phyloP scores from a whole-genome alignment of 1,140 invertebrate species.

The Sitophilus oryzae region DNA sequence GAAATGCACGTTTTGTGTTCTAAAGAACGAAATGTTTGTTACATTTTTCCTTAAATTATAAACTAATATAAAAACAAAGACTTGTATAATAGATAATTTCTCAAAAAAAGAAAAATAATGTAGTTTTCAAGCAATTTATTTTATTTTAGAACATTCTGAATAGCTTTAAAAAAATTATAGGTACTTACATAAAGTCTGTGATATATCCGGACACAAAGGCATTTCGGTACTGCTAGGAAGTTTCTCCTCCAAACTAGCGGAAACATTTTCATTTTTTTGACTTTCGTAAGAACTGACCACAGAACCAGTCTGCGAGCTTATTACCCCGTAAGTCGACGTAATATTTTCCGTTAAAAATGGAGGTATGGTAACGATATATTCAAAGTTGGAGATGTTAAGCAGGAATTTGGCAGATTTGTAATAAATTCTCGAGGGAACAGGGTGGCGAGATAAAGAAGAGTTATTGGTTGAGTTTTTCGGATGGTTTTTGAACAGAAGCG shows the following conservation, averaged over 20 bases:
- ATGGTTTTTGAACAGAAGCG: constrained; percentile 22
- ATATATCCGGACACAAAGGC: constrained; percentile 26
- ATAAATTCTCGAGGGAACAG: not conserved
- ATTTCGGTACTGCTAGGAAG: not conserved
- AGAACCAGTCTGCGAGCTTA: too few species aligned
- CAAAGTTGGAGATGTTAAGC: constrained; percentile 15
- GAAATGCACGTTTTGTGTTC: too few species aligned
- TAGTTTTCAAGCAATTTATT: too few species aligned
- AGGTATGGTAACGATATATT: constrained; percentile 25
- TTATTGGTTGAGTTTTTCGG: constrained; percentile 8
- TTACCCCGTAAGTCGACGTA: constrained; percentile 9
- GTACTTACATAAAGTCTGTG: constrained; percentile 23
- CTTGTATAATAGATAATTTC: too few species aligned
- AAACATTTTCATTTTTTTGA: not conserved
- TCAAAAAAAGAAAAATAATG: too few species aligned
- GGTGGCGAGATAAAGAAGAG: not conserved
- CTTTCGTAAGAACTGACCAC: not conserved
- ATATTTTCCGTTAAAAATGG: constrained; percentile 19
- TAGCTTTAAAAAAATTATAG: not conserved
- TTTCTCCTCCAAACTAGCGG: not conserved
- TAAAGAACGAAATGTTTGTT: too few species aligned
- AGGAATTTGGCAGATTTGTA: constrained; percentile 6
- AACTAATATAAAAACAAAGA: too few species aligned
- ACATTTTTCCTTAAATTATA: too few species aligned
- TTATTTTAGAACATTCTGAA: too few species aligned